Percentiles rank a stretch among this genome's conserved stretches.
Evolutionary conservation across 2,888 invertebrate species (phyloP).

Genomic region (Dasysyrphus tricinctus): DNA sequence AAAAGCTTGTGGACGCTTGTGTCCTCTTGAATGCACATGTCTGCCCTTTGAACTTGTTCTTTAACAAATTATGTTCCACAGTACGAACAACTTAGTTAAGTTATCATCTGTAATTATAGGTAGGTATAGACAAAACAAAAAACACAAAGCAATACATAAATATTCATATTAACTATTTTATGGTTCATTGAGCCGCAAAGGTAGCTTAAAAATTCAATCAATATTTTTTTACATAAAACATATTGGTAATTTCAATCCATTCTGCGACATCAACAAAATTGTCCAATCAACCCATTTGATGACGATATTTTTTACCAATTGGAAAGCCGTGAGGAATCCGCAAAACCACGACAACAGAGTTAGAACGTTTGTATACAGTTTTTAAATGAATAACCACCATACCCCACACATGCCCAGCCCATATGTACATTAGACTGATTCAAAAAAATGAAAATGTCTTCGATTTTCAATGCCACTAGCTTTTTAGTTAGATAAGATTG

Average conservation of each 20-base stretch:
- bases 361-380: slow-evolving; percentile 47
- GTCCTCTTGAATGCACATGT: too few relatives aligned
- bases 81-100: too few relatives aligned
- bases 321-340: slow-evolving; percentile 64
- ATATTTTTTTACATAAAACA: slow-evolving; percentile 23
- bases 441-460: too few relatives aligned
- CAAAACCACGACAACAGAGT: slow-evolving; percentile 60
- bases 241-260: slow-evolving; percentile 38
- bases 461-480: too few relatives aligned
- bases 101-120: neutral
- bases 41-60: too few relatives aligned
- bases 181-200: slow-evolving; percentile 41
- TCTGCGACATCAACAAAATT: slow-evolving; percentile 24
- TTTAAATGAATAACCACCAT: slow-evolving; percentile 60
- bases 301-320: slow-evolving; percentile 49
- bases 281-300: slow-evolving; percentile 21
- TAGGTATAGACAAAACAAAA: neutral
- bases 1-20: too few relatives aligned
- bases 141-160: neutral
- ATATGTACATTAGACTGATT: too few relatives aligned
- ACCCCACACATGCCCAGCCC: neutral
- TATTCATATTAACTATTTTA: slow-evolving; percentile 19
- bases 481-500: too few relatives aligned
- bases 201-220: slow-evolving; percentile 36
- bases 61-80: too few relatives aligned